phyloP scores from a whole-genome alignment of 35 echinoderm and acorn worm genomes.

The Lytechinus pictus region DNA sequence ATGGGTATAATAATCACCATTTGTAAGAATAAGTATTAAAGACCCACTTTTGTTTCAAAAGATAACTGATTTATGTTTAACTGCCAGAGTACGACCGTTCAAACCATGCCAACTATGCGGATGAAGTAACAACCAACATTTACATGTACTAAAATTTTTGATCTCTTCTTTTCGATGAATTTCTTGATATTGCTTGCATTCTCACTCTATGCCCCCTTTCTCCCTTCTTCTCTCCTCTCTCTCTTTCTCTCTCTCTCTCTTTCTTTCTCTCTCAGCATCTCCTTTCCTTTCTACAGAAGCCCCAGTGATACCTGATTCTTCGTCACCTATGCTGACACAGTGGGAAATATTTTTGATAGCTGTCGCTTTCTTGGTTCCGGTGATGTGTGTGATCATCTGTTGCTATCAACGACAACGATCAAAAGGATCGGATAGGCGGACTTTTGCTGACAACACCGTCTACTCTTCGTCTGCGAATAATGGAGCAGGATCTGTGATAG shows the following conservation, averaged over 20 bases:
- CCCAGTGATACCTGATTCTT: neutral
- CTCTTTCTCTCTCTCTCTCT: neutral
- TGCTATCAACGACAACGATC: neutral
- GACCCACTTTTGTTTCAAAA: too few species aligned
- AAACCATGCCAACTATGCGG: too few species aligned
- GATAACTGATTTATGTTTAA: too few species aligned
- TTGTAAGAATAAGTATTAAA: too few species aligned
- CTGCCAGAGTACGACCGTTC: too few species aligned
- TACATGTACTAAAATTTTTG: too few species aligned
- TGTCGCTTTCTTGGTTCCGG: neutral
- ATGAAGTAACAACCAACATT: too few species aligned
- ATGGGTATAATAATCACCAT: too few species aligned
- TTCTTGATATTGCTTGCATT: too few species aligned
- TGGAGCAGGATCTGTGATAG: neutral
- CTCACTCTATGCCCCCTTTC: too few species aligned
- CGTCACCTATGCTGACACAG: neutral
- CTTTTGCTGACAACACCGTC: neutral
- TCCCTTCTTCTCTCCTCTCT: too few species aligned
- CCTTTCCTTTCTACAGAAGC: neutral
- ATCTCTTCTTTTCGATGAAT: too few species aligned
- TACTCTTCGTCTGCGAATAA: neutral
- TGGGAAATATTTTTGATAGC: neutral
- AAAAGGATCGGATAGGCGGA: neutral
- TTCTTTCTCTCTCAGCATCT: neutral
- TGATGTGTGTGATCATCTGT: neutral